Evolutionary conservation across 2,797 vertebrate species (phyloP).

Genomic region (Enteromius unitaeniatus): DNA sequence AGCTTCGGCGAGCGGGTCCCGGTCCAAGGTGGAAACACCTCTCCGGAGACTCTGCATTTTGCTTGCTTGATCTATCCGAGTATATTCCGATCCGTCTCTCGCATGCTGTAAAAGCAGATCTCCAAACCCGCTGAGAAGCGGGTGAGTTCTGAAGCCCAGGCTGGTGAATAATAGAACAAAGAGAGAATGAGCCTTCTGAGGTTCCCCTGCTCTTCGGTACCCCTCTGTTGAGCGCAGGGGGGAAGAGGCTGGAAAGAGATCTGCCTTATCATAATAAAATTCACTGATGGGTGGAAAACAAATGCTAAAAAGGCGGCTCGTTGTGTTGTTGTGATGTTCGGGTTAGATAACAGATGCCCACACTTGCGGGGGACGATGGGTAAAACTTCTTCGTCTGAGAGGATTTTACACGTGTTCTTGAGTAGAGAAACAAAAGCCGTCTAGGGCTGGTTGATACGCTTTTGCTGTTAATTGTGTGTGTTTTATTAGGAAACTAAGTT

Average conservation of each 20-base stretch:
- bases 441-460: not conserved
- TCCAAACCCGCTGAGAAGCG: slow-evolving; percentile 73
- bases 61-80: slow-evolving; percentile 43
- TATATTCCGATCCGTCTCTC: slow-evolving; percentile 38
- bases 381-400: slow-evolving; percentile 11
- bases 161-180: slow-evolving; percentile 89
- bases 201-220: slow-evolving; percentile 75
- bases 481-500: not conserved
- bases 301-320: not conserved
- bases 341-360: slow-evolving; percentile 27
- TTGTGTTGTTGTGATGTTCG: not conserved
- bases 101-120: slow-evolving; percentile 53
- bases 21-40: slow-evolving; percentile 70
- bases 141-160: slow-evolving; percentile 79
- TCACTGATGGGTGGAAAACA: slow-evolving; percentile 16
- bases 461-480: not conserved
- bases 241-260: slow-evolving; percentile 56
- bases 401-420: not conserved
- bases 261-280: slow-evolving; percentile 40
- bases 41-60: slow-evolving; percentile 62
- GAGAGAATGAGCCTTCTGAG: slow-evolving; percentile 80
- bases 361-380: not conserved
- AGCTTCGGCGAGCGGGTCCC: slow-evolving; percentile 64
- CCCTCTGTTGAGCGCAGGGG: slow-evolving; percentile 66
- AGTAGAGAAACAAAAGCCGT: not conserved